phyloP scores from a whole-genome alignment of 2,797 vertebrate genomes.

The Tragopan temminckii region DNA sequence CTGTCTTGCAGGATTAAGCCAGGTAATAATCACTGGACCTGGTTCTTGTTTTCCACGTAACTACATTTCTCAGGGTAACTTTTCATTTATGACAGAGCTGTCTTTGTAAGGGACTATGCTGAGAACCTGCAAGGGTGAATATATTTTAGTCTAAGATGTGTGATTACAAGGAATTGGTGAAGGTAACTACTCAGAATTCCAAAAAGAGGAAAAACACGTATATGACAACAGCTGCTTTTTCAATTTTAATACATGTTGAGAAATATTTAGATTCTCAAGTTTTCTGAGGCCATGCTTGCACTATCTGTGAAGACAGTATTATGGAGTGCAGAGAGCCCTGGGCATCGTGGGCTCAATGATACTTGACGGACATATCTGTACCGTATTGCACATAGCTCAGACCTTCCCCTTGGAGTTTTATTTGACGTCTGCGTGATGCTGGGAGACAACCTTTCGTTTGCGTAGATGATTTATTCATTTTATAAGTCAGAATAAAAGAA shows the following conservation, averaged over 20 bases:
- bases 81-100: neutral
- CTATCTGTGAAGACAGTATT: neutral
- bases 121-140: neutral
- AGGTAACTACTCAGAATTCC: neutral
- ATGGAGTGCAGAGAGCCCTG: accelerated
- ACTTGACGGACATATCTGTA: accelerated
- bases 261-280: accelerated
- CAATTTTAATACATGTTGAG: neutral
- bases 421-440: neutral
- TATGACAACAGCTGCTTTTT: neutral
- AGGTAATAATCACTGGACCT: neutral
- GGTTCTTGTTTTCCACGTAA: neutral
- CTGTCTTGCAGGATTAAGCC: neutral
- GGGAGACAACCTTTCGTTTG: neutral
- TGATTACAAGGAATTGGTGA: neutral
- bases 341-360: neutral
- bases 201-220: neutral
- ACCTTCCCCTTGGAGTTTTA: neutral
- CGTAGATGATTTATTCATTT: neutral
- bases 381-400: neutral
- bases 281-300: neutral
- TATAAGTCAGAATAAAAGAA: neutral
- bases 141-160: neutral
- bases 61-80: neutral
- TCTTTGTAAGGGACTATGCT: neutral